Evolutionary conservation across 2,888 invertebrate genomes (phyloP), one percentile per base, ranked within the genome.

Genomic region (Fissipunctia ypsillon): DNA sequence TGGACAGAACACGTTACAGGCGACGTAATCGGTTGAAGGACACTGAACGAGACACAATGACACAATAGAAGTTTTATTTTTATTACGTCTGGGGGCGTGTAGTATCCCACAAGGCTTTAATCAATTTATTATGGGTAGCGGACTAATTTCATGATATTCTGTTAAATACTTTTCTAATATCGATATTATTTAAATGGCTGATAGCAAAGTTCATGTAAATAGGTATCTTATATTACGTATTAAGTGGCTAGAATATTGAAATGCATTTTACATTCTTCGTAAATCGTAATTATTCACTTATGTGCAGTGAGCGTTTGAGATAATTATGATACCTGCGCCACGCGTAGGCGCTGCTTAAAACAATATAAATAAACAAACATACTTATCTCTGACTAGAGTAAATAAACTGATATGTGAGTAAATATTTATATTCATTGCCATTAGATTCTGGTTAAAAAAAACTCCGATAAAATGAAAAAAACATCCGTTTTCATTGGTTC

Each of bases 401-500:
- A 75, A 60, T 61, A 56, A 69, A 63, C 28, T 61, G 76, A 76
- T 61, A 69, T 59, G 28, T 1, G 43, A 7, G 3, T n/a, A 52
- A 45, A 31, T 16, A 50, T 54, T 31, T 22, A 2, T 28, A 57
- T 19, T 66, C 28, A 67, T 60, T 45, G 57, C 28, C 35, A 75
- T 60, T 31, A 22, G 14, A 35, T 38, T 60, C 25, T 14, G 52
- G 45, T 38, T 41, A 4, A 25, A 16, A 54, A 56, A 76, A 45
- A 38, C 6, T 14, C 19, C 16, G 43, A 25, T 31, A 69, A 41
- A 19, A 50, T 28, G 0, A 31, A 43, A 2, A 48, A 43, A n/a
- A n/a, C 19, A 38, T 52, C 19, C 22, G 38, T 28, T 43, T 54
- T 1, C 3, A 54, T 54, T 45, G 19, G 7, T 38, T 31, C 19